Evolutionary conservation across 2,888 invertebrate species (phyloP).

Genomic region (Atethmia centrago): DNA sequence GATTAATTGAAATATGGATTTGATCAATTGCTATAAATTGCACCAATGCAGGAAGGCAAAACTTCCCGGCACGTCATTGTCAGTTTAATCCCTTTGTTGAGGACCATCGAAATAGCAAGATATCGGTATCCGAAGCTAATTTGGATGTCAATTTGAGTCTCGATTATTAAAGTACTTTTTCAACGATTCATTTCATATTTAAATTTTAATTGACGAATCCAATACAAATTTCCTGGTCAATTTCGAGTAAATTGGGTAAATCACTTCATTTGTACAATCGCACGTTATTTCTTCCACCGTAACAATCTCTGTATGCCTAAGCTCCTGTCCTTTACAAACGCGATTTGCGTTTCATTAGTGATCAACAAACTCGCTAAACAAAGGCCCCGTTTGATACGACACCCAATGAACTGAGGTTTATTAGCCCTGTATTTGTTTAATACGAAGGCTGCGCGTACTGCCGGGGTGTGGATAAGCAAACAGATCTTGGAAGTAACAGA

Average conservation of each 20-base stretch:
- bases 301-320: conserved; percentile 24
- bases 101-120: not conserved
- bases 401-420: conserved; percentile 74
- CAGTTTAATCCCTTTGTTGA: not conserved
- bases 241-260: not conserved
- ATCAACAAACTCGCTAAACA: conserved; percentile 66
- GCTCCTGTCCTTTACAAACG: conserved; percentile 60
- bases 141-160: not conserved
- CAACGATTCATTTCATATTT: not conserved
- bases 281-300: conserved; percentile 11
- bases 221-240: not conserved
- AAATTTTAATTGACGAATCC: not conserved
- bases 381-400: conserved; percentile 67
- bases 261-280: not conserved
- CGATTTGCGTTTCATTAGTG: conserved; percentile 64
- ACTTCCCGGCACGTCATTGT: not conserved
- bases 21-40: conserved; percentile 25
- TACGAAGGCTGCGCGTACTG: conserved; percentile 64
- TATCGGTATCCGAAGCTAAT: not conserved
- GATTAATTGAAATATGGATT: conserved; percentile 23
- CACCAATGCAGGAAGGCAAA: not conserved
- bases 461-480: conserved; percentile 73
- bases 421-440: conserved; percentile 80
- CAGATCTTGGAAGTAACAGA: conserved; percentile 77
- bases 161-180: too few relatives aligned